A percentile compares a stretch with the other conserved stretches of the same genome.
Evolutionary conservation across 1,140 invertebrate species (phyloP).

Genomic region (Drosophila neocordata): DNA sequence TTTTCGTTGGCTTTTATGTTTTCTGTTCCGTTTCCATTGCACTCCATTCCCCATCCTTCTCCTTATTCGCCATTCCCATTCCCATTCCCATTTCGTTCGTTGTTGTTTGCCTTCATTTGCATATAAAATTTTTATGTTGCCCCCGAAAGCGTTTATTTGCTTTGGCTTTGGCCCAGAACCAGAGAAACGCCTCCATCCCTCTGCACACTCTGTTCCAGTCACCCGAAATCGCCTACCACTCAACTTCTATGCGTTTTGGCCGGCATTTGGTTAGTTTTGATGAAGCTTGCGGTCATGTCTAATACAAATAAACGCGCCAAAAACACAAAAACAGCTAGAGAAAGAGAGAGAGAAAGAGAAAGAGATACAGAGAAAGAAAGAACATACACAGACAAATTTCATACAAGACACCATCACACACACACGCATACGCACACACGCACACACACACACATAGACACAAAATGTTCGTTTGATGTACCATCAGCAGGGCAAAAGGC

Average conservation of each 20-base stretch:
- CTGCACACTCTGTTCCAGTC: background rate
- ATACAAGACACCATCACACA: conserved; percentile 1
- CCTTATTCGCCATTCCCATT: conserved; percentile 3
- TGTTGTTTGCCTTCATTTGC: conserved; percentile 74
- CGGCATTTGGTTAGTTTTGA: conserved; percentile 38
- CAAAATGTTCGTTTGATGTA: conserved; percentile 40
- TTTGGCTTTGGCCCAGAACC: conserved; percentile 39
- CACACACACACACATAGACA: conserved; percentile 22
- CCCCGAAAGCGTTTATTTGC: conserved; percentile 73
- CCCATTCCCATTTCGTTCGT: conserved; percentile 16
- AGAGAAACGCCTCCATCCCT: conserved; percentile 13
- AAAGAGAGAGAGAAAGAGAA: background rate
- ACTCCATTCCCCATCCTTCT: background rate
- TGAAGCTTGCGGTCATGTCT: conserved; percentile 59
- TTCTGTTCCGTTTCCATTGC: conserved; percentile 11
- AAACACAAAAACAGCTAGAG: conserved; percentile 19
- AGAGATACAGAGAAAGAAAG: background rate
- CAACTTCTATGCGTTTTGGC: conserved; percentile 4
- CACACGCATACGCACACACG: background rate
- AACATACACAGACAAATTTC: conserved; percentile 18
- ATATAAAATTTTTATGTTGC: conserved; percentile 74
- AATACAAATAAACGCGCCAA: conserved; percentile 57
- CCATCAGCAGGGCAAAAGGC: background rate
- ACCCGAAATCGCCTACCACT: background rate
- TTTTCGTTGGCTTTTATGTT: conserved; percentile 60